phyloP scores from a whole-genome alignment of 1,140 invertebrate genomes.

The Zaprionus nigranus region DNA sequence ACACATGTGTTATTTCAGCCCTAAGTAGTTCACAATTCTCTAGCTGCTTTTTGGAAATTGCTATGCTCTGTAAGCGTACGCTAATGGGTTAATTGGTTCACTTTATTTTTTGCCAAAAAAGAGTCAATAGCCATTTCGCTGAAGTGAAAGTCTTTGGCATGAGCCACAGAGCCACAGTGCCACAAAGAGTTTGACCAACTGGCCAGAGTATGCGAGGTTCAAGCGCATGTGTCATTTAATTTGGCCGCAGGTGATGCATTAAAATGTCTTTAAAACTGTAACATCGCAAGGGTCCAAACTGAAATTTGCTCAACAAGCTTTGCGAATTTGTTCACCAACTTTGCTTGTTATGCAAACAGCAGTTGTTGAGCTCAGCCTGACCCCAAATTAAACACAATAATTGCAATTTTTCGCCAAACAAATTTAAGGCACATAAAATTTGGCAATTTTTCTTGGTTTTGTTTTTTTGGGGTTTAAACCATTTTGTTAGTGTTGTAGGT shows the following conservation, averaged over 20 bases:
- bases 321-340: neutral
- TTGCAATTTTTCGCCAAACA: constrained; percentile 47
- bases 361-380: constrained; percentile 45
- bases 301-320: neutral
- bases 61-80: constrained; percentile 55
- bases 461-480: constrained; percentile 32
- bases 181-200: constrained; percentile 20
- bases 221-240: constrained; percentile 73
- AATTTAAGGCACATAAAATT: constrained; percentile 77
- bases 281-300: neutral
- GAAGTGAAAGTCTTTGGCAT: constrained; percentile 69
- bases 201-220: constrained; percentile 18
- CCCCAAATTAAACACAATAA: constrained; percentile 73
- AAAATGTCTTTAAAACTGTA: constrained; percentile 77
- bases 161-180: constrained; percentile 30
- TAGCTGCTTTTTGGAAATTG: constrained; percentile 19
- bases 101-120: constrained; percentile 71
- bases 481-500: neutral
- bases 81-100: constrained; percentile 75
- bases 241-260: constrained; percentile 71
- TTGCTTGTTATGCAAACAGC: constrained; percentile 23
- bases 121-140: constrained; percentile 72
- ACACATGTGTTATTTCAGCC: neutral
- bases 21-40: constrained; percentile 17
- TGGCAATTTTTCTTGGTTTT: constrained; percentile 61